Percentiles rank a stretch among this genome's conserved stretches.
Conservation (phyloP, 2,113 vertebrate species). For the Cebus imitator region DNA sequence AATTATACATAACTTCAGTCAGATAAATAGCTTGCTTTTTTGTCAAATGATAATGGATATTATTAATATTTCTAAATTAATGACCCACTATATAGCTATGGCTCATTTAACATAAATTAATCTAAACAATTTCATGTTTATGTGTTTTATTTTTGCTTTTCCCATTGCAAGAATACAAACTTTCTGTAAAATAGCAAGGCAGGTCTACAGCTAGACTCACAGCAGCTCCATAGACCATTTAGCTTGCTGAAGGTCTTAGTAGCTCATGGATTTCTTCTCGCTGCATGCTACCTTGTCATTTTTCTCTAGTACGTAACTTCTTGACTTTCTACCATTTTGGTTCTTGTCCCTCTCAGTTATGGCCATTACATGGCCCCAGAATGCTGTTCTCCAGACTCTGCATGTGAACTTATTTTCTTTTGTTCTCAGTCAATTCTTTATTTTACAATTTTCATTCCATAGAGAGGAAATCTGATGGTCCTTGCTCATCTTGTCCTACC, state of each 20-base stretch:
- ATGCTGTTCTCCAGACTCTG: background rate
- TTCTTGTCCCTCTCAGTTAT: background rate
- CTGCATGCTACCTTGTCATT: background rate
- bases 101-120: slow-evolving; percentile 73
- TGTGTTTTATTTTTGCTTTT: slow-evolving; percentile 44
- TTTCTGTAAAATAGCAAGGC: background rate
- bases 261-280: background rate
- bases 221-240: background rate
- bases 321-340: background rate
- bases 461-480: background rate
- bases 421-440: background rate
- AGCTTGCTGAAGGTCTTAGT: background rate
- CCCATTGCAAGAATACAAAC: background rate
- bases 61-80: slow-evolving; percentile 75
- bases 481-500: background rate
- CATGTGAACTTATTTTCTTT: background rate
- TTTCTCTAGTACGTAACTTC: background rate
- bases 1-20: slow-evolving; percentile 66
- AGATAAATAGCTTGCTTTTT: slow-evolving; percentile 63
- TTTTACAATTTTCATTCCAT: background rate
- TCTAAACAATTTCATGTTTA: slow-evolving; percentile 56
- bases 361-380: background rate
- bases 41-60: slow-evolving; percentile 57
- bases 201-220: background rate
- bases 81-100: slow-evolving; percentile 50